phyloP scores from a whole-genome alignment of 2,888 invertebrate species.

The Habrosyne pyritoides region DNA sequence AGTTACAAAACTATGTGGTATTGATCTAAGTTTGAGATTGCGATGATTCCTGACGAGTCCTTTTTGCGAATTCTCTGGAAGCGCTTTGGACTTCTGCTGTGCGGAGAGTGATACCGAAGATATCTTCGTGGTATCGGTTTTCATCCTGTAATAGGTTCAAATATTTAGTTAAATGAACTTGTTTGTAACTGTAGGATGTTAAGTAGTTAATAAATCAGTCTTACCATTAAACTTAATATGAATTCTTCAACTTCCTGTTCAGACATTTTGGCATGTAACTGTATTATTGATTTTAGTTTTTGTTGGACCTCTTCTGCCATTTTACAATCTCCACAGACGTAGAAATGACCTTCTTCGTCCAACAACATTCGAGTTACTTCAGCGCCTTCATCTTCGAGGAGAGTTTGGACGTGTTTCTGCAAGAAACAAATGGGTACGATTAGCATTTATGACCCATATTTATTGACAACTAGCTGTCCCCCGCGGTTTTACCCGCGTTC shows the following conservation, averaged over 20 bases:
- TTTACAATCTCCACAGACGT: slow-evolving; percentile 98
- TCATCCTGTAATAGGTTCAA: slow-evolving; percentile 87
- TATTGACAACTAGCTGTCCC: too few relatives aligned
- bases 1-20: slow-evolving; percentile 6
- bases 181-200: background rate
- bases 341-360: slow-evolving; percentile 93
- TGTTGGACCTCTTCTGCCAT: slow-evolving; percentile 98
- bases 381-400: slow-evolving; percentile 90
- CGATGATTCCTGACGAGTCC: slow-evolving; percentile 59
- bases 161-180: too few relatives aligned
- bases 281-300: slow-evolving; percentile 91
- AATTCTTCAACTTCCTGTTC: slow-evolving; percentile 92
- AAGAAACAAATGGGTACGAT: slow-evolving; percentile 11
- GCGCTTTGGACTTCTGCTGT: slow-evolving; percentile 94
- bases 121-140: slow-evolving; percentile 97
- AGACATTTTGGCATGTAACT: slow-evolving; percentile 85
- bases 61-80: slow-evolving; percentile 91
- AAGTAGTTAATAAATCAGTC: slow-evolving; percentile 28
- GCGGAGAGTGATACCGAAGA: slow-evolving; percentile 95
- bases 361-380: slow-evolving; percentile 90
- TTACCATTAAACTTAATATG: slow-evolving; percentile 92
- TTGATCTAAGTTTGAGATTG: slow-evolving; percentile 38
- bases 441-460: too few relatives aligned
- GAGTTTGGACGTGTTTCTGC: slow-evolving; percentile 96
- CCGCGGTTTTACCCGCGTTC: too few relatives aligned